A percentile compares a stretch with the other conserved stretches of the same genome.
Evolutionary conservation across 2,888 invertebrate genomes (phyloP).

Genomic region (Nephrotoma appendiculata): DNA sequence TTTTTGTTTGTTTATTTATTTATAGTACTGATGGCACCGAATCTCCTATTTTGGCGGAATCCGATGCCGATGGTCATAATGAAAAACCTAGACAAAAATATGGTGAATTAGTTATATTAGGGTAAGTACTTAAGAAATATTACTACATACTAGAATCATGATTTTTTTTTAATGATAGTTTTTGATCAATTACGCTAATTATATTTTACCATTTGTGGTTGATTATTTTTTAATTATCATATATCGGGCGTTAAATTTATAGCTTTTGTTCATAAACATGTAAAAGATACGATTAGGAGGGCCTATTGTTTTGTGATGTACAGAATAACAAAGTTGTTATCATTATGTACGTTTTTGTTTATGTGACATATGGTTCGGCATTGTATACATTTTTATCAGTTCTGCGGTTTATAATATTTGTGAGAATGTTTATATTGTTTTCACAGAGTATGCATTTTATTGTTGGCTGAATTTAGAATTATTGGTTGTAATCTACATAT

Average conservation of each 20-base stretch:
- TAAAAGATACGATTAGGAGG: too few relatives aligned
- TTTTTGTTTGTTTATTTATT: slow-evolving; percentile 15
- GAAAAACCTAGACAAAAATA: slow-evolving; percentile 78
- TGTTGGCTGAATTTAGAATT: too few relatives aligned
- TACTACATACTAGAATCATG: too few relatives aligned
- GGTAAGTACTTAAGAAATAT: slow-evolving; percentile 41
- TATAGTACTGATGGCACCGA: slow-evolving; percentile 50
- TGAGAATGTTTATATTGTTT: background rate
- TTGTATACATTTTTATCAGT: background rate
- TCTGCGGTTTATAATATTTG: background rate
- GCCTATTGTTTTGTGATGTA: background rate
- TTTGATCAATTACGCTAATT: too few relatives aligned
- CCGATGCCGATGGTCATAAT: slow-evolving; percentile 50
- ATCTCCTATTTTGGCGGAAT: slow-evolving; percentile 62
- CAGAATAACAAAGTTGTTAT: background rate
- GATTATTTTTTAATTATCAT: too few relatives aligned
- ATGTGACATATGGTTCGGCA: background rate
- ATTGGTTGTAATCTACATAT: too few relatives aligned
- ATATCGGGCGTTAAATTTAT: too few relatives aligned
- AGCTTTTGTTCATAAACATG: too few relatives aligned
- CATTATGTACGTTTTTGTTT: background rate
- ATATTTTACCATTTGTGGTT: too few relatives aligned
- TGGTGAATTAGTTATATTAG: slow-evolving; percentile 87
- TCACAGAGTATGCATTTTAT: background rate
- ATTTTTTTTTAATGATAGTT: too few relatives aligned